phyloP scores from a whole-genome alignment of 1,140 invertebrate species.

The Dufourea novaeangliae region DNA sequence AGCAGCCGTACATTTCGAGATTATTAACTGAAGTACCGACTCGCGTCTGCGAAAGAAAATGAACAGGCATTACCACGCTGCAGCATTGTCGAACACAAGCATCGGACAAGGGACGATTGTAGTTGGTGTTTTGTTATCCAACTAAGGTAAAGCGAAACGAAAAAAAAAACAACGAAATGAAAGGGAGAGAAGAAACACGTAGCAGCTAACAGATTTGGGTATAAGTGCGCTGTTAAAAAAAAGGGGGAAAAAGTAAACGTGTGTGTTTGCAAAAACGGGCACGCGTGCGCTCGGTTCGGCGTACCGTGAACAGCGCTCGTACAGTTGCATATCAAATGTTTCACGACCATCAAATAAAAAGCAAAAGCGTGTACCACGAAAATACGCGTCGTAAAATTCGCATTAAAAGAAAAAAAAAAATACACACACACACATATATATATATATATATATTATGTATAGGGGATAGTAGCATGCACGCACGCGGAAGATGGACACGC shows the following conservation, averaged over 20 bases:
- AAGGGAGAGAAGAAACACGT: neutral
- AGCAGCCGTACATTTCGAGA: neutral
- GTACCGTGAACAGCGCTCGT: conserved; percentile 14
- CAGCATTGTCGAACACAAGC: neutral
- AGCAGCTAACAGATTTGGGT: neutral
- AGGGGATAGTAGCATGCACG: too few species aligned
- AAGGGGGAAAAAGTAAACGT: neutral
- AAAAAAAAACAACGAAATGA: neutral
- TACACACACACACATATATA: neutral
- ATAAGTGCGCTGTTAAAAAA: conserved; percentile 8
- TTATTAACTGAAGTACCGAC: neutral
- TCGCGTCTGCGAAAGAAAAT: neutral
- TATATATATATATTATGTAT: too few species aligned
- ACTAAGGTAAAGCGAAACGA: neutral
- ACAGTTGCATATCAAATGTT: conserved; percentile 49
- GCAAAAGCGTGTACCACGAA: conserved; percentile 62
- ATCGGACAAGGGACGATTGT: neutral
- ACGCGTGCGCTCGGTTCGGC: too few species aligned
- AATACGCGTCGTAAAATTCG: conserved; percentile 57
- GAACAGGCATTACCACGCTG: neutral
- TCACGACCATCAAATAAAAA: conserved; percentile 59
- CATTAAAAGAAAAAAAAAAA: conserved; percentile 36
- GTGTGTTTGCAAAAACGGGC: neutral
- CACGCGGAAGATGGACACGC: neutral
- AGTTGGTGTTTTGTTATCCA: neutral